A percentile compares a stretch with the other conserved stretches of the same genome.
Evolutionary conservation across 2,888 invertebrate genomes (phyloP).

Genomic region (Andrena praecox): DNA sequence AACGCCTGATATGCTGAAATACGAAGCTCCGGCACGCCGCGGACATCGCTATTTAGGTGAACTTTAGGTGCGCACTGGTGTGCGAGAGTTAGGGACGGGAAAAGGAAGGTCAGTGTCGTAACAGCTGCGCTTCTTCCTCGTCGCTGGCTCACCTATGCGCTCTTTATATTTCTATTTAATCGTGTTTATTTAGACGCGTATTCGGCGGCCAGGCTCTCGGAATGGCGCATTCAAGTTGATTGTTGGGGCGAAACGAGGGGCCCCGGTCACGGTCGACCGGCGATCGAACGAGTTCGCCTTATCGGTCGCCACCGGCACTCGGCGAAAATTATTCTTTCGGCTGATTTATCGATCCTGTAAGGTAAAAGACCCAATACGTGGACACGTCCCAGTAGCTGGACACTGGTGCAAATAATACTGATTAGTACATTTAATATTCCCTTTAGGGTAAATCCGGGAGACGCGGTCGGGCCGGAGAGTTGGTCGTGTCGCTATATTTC

Average conservation of each 20-base stretch:
- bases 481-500: too few species aligned
- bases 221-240: slow-evolving; percentile 9
- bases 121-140: slow-evolving; percentile 33
- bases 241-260: slow-evolving; percentile 40
- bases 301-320: slow-evolving; percentile 9
- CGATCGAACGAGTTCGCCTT: slow-evolving; percentile 47
- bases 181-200: neutral
- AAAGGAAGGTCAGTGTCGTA: slow-evolving; percentile 63
- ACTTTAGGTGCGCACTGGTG: neutral
- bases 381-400: too few species aligned
- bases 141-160: neutral
- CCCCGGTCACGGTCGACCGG: slow-evolving; percentile 40
- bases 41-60: neutral
- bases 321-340: neutral
- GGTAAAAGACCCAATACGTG: too few species aligned
- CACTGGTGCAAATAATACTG: too few species aligned
- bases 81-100: neutral
- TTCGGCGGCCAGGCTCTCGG: neutral
- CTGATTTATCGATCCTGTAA: too few species aligned
- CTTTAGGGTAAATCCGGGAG: too few species aligned
- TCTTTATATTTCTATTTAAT: neutral
- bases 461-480: too few species aligned
- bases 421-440: too few species aligned
- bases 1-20: too few species aligned
- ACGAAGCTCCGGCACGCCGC: slow-evolving; percentile 1